Evolutionary conservation across 1,140 invertebrate species (phyloP), one percentile per base, ranked within the genome.

Genomic region (Bombus terrestris): DNA sequence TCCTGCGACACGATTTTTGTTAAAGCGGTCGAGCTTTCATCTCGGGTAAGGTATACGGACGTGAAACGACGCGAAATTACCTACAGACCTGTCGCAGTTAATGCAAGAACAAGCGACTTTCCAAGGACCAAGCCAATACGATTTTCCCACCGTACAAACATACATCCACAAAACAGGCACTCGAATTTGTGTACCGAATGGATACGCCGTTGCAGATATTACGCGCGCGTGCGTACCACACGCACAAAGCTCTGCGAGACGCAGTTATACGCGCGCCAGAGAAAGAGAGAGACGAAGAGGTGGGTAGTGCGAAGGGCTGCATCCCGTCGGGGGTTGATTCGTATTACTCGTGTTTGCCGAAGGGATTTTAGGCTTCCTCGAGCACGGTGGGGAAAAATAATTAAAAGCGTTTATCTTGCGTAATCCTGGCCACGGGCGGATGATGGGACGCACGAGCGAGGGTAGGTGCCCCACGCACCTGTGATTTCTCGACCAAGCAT

Each of bases 391-490:
- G 86, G 87, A 91, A 92, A 93, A 93, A 93, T 93, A 93, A 93
- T 93, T 92, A 92, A 93, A 92, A 91, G 85, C 91, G 92, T 92
- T 89, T 87, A 89, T 89, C 88, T 88, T 81, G 59, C 66, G 72
- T 87, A 87, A 88, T 88, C 88, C 81, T 37, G 57, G 75, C n/a
- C 83, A 75, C 75, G 81, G 47, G 28, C 73, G 32, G 28, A 35
- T 32, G 77, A 57, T 59, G 62, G 79, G 57, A 85, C 25, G 41
- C 28, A 6, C 12, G 57, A 43, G 39, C 69, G 43, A 74, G 79
- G 37, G 12, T 32, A 15, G 41, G 5, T 53, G 3, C 13, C 28
- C 35, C 10, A 32, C 78, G 84, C 79, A 85, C 84, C 84, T 75
- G 84, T 79, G 41, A 74, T 75, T 80, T 80, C 53, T 62, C 15